phyloP scores from a whole-genome alignment of 2,888 invertebrate genomes.

The Torymus aiolomorphi region DNA sequence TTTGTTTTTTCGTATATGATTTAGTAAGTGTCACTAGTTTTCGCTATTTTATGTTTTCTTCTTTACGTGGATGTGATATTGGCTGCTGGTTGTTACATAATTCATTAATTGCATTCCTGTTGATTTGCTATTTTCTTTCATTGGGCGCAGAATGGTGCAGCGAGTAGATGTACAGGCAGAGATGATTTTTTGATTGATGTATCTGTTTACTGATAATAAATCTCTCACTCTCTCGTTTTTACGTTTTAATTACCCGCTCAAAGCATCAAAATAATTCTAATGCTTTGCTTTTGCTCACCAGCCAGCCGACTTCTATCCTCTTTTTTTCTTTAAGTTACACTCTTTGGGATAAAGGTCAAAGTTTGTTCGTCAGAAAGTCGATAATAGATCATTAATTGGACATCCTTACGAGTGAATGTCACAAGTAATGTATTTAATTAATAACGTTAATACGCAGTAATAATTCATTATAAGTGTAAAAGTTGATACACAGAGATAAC shows the following conservation, averaged over 20 bases:
- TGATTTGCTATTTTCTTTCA: constrained; percentile 37
- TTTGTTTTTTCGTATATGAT: constrained; percentile 65
- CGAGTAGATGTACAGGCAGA: constrained; percentile 46
- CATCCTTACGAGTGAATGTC: constrained; percentile 51
- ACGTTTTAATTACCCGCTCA: constrained; percentile 18
- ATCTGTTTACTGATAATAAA: constrained; percentile 38
- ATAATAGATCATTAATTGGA: constrained; percentile 50
- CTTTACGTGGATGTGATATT: constrained; percentile 69
- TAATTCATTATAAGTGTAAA: constrained; percentile 69
- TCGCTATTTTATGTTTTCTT: constrained; percentile 61
- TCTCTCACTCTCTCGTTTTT: constrained; percentile 32
- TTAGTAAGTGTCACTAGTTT: constrained; percentile 71
- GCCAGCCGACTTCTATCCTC: constrained; percentile 49
- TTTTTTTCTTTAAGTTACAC: constrained; percentile 47
- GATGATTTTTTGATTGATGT: constrained; percentile 52
- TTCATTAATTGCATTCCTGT: constrained; percentile 36
- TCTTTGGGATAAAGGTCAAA: constrained; percentile 57
- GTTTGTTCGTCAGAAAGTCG: constrained; percentile 53
- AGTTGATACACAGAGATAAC: constrained; percentile 74
- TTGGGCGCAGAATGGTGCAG: constrained; percentile 40
- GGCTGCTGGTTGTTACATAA: constrained; percentile 69
- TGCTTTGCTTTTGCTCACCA: constrained; percentile 32
- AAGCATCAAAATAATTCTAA: constrained; percentile 30
- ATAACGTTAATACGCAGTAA: constrained; percentile 56
- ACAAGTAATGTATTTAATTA: constrained; percentile 53